A percentile compares a stretch with the other conserved stretches of the same genome.
phyloP scores from a whole-genome alignment of 2,888 invertebrate species.

The Eupithecia pulchellata region DNA sequence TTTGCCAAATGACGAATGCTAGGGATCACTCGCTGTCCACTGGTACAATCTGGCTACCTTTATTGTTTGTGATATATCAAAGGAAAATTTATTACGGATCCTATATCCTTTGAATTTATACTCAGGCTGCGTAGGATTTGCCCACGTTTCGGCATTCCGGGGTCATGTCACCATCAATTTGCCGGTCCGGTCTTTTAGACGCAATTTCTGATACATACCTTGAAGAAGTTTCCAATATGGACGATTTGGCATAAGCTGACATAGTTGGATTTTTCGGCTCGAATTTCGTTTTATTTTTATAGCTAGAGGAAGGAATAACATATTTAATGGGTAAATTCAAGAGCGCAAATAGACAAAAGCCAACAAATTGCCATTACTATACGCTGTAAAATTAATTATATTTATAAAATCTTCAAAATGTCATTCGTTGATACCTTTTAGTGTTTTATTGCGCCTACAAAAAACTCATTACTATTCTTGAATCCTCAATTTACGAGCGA shows the following conservation, averaged over 20 bases:
- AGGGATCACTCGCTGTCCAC: constrained; percentile 58
- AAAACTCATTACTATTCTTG: no score
- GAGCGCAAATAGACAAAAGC: no score
- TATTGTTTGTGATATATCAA: constrained; percentile 74
- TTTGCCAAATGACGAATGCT: constrained; percentile 68
- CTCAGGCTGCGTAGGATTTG: constrained; percentile 10
- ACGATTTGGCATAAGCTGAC: neutral
- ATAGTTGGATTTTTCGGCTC: neutral
- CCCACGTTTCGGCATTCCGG: constrained; percentile 2
- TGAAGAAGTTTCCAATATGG: neutral
- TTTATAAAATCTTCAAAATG: no score
- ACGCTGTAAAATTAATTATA: no score
- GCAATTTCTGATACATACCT: constrained; percentile 2
- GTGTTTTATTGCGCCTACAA: no score
- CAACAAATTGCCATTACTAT: no score
- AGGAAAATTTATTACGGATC: constrained; percentile 68
- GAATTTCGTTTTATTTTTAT: neutral
- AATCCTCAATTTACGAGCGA: no score
- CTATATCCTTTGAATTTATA: constrained; percentile 63
- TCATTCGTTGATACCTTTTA: no score
- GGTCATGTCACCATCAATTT: neutral
- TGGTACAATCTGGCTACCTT: constrained; percentile 61
- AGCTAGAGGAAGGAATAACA: neutral
- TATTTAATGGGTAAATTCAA: no score
- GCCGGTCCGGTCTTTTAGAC: neutral